These are phyloP conservation scores for Eupeodes corollae DNA, from an alignment of 1,140 invertebrate species.

Conservation along the genomic window DNA sequence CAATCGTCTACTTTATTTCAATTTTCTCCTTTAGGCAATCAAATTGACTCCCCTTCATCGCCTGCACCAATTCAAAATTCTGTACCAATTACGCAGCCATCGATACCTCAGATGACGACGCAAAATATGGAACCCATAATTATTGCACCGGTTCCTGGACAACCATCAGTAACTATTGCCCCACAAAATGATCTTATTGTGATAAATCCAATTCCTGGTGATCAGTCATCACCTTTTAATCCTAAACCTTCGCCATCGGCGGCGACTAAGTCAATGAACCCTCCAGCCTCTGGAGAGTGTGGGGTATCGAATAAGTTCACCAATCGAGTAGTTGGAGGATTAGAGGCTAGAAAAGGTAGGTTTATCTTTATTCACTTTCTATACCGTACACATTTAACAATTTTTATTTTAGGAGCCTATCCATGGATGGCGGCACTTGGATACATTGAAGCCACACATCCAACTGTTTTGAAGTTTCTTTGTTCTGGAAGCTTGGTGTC, in stretches of 20 bases:
- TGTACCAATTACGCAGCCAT: too few species aligned
- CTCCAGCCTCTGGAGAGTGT: slow-evolving; percentile 10
- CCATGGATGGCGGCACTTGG: slow-evolving; percentile 62
- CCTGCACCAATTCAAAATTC: neutral
- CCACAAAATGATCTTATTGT: neutral
- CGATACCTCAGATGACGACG: too few species aligned
- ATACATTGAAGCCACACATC: slow-evolving; percentile 40
- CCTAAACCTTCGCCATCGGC: neutral
- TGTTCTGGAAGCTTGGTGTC: slow-evolving; percentile 75
- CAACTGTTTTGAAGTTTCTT: slow-evolving; percentile 44
- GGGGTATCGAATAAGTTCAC: slow-evolving; percentile 26
- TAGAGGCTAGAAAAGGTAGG: slow-evolving; percentile 25
- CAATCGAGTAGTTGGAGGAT: slow-evolving; percentile 37
- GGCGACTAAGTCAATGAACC: neutral
- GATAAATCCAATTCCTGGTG: neutral
- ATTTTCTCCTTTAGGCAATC: neutral
- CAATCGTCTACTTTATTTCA: neutral
- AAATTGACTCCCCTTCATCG: neutral
- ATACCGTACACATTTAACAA: too few species aligned
- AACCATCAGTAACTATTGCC: neutral
- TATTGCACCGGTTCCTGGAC: neutral
- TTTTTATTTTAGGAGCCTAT: slow-evolving; percentile 47
- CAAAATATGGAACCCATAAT: too few species aligned
- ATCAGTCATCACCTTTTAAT: neutral
- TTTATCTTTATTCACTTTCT: too few species aligned